A percentile compares a stretch with the other conserved stretches of the same genome.
phyloP scores from a whole-genome alignment of 1,140 invertebrate genomes.

The Trypoxylus dichotomus region DNA sequence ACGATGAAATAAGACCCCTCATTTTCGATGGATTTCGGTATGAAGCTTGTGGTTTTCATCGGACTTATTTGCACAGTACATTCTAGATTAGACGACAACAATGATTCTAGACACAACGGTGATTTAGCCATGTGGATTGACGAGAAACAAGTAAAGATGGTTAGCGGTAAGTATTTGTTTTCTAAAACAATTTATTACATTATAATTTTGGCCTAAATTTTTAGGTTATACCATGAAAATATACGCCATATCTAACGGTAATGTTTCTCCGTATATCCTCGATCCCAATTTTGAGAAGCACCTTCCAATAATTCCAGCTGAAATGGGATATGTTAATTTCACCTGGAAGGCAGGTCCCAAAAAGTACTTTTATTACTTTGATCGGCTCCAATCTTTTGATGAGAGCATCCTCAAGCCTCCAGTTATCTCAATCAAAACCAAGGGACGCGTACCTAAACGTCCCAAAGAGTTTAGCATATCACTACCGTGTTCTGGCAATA shows the following conservation, averaged over 20 bases:
- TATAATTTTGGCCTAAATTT: background rate
- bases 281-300: slow-evolving; percentile 89
- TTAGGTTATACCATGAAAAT: slow-evolving; percentile 84
- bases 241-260: slow-evolving; percentile 83
- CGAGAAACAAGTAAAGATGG: slow-evolving; percentile 84
- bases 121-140: slow-evolving; percentile 87
- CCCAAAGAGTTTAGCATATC: slow-evolving; percentile 91
- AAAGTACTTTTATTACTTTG: slow-evolving; percentile 87
- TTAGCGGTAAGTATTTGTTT: slow-evolving; percentile 69
- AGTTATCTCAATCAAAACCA: slow-evolving; percentile 81
- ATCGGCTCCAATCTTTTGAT: slow-evolving; percentile 79
- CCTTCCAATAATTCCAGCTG: slow-evolving; percentile 85
- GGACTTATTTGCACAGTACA: background rate
- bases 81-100: slow-evolving; percentile 37
- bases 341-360: slow-evolving; percentile 86
- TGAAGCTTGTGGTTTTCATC: background rate
- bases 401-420: slow-evolving; percentile 81
- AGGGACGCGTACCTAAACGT: slow-evolving; percentile 79
- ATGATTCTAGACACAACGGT: slow-evolving; percentile 54
- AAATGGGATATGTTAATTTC: slow-evolving; percentile 88
- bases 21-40: background rate
- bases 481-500: slow-evolving; percentile 86
- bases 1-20: background rate
- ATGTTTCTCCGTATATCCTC: slow-evolving; percentile 79
- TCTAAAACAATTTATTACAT: background rate